Evolutionary conservation across 2,888 invertebrate genomes (phyloP), one percentile per base, ranked within the genome.

Genomic region (Sarcophaga caerulescens): DNA sequence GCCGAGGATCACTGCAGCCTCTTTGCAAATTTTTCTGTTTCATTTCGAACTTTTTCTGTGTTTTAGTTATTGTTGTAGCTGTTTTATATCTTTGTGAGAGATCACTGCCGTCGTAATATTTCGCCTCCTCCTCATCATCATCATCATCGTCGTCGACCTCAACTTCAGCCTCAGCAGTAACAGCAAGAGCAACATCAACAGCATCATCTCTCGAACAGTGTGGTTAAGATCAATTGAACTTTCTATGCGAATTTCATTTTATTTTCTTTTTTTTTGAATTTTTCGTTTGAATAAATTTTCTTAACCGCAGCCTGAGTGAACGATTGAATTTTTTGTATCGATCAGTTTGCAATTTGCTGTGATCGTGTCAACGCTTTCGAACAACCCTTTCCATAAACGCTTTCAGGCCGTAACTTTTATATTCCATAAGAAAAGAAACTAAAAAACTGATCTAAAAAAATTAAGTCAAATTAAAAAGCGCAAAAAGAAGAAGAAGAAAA

Each of bases 341-440:
- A 86, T 86, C 86, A 86, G 86, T 86, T 86, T 86, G 86, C 86
- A 84, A 86, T 86, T 86, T 84, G 86, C 86, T 84, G 86, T 81
- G 86, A 86, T 81, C 86, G 86, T 81, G 86, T 86, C 71, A 71
- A 65, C 65, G 84, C 86, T 81, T 81, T 57, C 21, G 35, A 35
- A 35, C 35, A 75, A 78, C 81, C 81, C 59, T 63, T 78, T 60
- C 44, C 4, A 14, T 52, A 14, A 14, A 52, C 52, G 52, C 14
- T 19, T 35, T 60, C 12, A 52, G 25, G 17, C 52, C 52, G 52
- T 17, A 52, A 17, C 17, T 17, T 14, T 17, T 10, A 35, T 35
- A 35, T 10, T 35, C 35, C 35, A 35, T 35, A 35, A 35, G 35
- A 35, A 35, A 52, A 52, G 4, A 12, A 52, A 52, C 10, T 52